Base-by-base conservation (phyloP, 2,113 vertebrate species). In the Ictalurus furcatus region DNA sequence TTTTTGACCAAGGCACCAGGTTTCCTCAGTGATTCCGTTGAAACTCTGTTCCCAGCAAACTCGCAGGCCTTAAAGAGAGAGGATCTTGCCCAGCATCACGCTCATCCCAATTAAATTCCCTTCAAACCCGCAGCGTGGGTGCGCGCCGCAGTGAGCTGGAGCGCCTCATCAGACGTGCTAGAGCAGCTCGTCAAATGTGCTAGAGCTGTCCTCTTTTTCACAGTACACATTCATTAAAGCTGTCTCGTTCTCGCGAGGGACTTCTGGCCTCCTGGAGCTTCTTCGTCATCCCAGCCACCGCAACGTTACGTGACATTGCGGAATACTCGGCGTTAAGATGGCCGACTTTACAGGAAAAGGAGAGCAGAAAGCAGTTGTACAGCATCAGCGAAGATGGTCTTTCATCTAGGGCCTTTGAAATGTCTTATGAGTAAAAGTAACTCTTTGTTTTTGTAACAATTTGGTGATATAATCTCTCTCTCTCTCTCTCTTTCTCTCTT, bases 1-100 rank as follows among this genome's bases (percentile, higher is more conserved):
- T 74, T 94, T 93, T 93, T 92, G 94, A 95, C 90, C 65, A 95
- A 4, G 87, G 61, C 85, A 87, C 23, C 88, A 58, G 74, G 90
- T 91, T 92, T 90, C 90, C 93, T 94, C 94, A 95, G 95, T 95
- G 94, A 95, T 95, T 94, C 93, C 92, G 93, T 93, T 93, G 94
- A 94, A 93, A 94, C 93, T 88, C n/a, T 13, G 17, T 40, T 40
- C 71, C 14, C 54, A 28, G 67, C 69, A 11, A 86, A 25, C 52
- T 73, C 37, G 23, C 23, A 25, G 37, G 34, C 54, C 21, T 59
- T 11, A 17, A 59, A 79, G 13, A 56, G 23, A 44, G 34, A 34
- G 48, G 78, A 82, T 17, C 44, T 54, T 16, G 34, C 28, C 13
- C n/a, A 14, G 56, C 30, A 12, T 61, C 30, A 6, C 30, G 17